Conservation (phyloP, 2,797 vertebrate species). For the Cossypha heuglini region DNA sequence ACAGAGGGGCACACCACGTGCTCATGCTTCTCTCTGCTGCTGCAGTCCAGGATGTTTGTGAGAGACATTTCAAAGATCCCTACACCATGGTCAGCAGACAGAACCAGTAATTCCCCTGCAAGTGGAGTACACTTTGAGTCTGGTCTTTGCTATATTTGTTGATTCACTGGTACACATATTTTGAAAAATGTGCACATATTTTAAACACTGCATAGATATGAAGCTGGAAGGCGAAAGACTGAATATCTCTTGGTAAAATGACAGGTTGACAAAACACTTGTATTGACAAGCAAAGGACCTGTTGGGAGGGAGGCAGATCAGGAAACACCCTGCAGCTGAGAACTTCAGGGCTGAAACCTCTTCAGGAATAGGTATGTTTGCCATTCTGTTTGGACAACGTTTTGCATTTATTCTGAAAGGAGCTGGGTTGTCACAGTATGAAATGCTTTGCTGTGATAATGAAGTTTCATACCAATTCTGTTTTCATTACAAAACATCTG, state of each 20-base stretch:
- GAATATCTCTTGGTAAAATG: neutral
- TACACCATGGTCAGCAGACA: neutral
- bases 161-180: neutral
- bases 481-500: slow-evolving; percentile 6
- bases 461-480: slow-evolving; percentile 5
- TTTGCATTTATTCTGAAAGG: neutral
- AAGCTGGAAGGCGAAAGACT: neutral
- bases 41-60: neutral
- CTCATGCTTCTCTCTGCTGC: neutral
- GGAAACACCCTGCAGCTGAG: neutral
- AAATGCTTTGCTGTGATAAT: neutral
- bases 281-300: neutral
- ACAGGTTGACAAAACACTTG: neutral
- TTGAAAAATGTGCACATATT: neutral
- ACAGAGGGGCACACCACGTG: neutral
- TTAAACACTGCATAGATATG: neutral
- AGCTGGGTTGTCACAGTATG: neutral
- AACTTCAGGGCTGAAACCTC: neutral
- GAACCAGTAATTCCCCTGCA: neutral
- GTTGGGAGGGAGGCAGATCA: neutral
- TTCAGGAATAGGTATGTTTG: neutral
- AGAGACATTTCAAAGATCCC: neutral
- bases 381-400: neutral
- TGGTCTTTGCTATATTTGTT: neutral
- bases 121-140: neutral